Base-by-base conservation (phyloP, 2,113 vertebrate species). In the Phocoena phocoena region DNA sequence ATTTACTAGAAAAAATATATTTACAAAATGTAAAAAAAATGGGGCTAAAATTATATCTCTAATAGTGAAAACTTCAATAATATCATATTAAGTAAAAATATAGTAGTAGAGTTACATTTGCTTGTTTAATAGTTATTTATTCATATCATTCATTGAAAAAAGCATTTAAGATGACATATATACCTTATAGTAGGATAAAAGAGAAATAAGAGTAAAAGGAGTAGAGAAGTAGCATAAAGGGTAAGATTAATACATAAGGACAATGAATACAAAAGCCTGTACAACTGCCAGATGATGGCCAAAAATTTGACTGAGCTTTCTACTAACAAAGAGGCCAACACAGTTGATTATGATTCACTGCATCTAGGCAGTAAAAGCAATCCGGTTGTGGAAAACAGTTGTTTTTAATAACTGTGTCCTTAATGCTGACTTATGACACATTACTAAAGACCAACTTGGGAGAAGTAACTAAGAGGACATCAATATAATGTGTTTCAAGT, bases 1-100 rank as follows among this genome's bases (percentile, higher is more conserved):
- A 65, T 38, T 92, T 90, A 71, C 28, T 36, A 86, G 47, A 77
- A 93, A 83, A 90, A 86, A 86, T 55, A 83, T 44, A 65, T 81
- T 96, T 77, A 92, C 5, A 97, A 77, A 73, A 63, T 79, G 9
- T 58, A 50, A 50, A 84, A 33, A 17, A 80, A 93, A 79, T 10
- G 20, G 11, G 5, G 41, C 25, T 87, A 76, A 83, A 90, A 60
- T 60, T n/a, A 67, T 79, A 63, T 9, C 31, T 79, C 28, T 91
- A 82, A 85, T 33, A 81, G 58, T 74, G 36, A 92, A 86, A 76
- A 65, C 1, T 31, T 44, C 47, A 90, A 71, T 36, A 58, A 58
- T 67, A 55, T 28, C 36, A 62, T 38, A 65, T 70, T 92, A 88
- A 21, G 25, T 62, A 83, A 79, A 33, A 77, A 79, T 44, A 95